Conservation (phyloP, 1,140 invertebrate genomes). For the Charaxes varanes region DNA sequence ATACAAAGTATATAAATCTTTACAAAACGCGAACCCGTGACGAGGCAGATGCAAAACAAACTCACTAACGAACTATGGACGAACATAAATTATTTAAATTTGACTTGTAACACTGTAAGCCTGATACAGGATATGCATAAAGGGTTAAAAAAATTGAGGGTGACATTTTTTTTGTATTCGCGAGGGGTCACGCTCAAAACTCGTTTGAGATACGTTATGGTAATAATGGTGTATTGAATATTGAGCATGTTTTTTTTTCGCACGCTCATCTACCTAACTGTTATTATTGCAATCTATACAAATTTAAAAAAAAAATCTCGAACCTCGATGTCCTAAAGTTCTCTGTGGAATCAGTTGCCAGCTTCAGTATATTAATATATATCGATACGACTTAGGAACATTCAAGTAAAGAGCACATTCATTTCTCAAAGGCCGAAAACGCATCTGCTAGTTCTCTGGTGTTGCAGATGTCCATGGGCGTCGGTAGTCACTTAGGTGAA, state of each 20-base stretch:
- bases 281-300: conserved; percentile 1
- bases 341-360: no score
- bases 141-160: conserved; percentile 63
- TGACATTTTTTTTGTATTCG: conserved; percentile 46
- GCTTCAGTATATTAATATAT: no score
- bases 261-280: conserved; percentile 50
- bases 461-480: no score
- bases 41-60: conserved; percentile 53
- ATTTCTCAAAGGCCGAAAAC: no score
- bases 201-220: conserved; percentile 47
- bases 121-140: conserved; percentile 67
- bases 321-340: no score
- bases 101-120: conserved; percentile 64
- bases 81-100: conserved; percentile 71
- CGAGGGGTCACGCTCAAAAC: conserved; percentile 38
- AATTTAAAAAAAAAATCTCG: no score
- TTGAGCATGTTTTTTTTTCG: conserved; percentile 45
- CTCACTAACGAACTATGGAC: conserved; percentile 46
- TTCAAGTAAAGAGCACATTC: no score
- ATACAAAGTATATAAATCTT: conserved; percentile 7
- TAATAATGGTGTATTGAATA: conserved; percentile 51
- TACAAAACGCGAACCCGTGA: conserved; percentile 13
- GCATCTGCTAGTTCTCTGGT: no score
- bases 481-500: no score
- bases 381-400: no score